Evolutionary conservation across 2,113 vertebrate genomes (phyloP).

Genomic region (Monarcha castaneiventris): DNA sequence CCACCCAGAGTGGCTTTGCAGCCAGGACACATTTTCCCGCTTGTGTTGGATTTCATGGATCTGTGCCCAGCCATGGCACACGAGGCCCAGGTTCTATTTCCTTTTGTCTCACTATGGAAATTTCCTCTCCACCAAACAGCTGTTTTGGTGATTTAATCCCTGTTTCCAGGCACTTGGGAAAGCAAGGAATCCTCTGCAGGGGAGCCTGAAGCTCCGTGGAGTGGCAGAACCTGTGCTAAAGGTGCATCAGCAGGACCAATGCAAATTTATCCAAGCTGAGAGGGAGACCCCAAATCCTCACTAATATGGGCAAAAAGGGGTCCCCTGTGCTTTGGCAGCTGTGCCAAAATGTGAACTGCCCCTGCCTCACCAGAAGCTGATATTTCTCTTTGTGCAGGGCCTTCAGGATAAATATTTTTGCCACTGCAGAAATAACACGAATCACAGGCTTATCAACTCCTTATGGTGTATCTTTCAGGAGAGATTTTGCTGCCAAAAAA

Average conservation of each 20-base stretch:
- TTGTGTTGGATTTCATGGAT: background rate
- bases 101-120: background rate
- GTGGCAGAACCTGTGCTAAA: background rate
- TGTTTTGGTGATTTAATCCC: background rate
- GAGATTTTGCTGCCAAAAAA: background rate
- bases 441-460: background rate
- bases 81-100: background rate
- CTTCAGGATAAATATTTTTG: background rate
- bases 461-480: background rate
- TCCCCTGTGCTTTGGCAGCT: background rate
- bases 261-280: background rate
- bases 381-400: background rate
- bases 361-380: background rate
- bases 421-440: background rate
- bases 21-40: background rate
- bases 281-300: background rate
- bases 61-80: background rate
- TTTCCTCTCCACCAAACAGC: background rate
- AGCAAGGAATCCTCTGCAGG: background rate
- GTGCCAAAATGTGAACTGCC: background rate
- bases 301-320: background rate
- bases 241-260: background rate
- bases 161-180: background rate
- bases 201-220: fast-evolving
- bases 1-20: background rate